Conservation (phyloP, 35 echinoderm and acorn worm genomes). For the Holothuria glaberrima region DNA sequence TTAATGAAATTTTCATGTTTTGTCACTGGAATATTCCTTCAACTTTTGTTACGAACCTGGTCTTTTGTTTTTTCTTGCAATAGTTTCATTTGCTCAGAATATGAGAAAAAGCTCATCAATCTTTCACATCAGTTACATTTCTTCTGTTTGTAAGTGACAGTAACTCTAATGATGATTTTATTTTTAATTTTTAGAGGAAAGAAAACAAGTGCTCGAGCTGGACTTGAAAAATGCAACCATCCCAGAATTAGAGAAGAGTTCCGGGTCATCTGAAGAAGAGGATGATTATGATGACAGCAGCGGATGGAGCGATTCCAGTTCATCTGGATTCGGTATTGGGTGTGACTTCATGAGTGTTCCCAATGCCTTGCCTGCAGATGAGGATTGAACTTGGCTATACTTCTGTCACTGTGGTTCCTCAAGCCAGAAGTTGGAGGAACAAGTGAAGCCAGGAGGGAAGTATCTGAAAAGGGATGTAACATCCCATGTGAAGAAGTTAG, state of each 20-base stretch:
- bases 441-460: too few species aligned
- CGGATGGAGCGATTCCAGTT: background rate
- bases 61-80: background rate
- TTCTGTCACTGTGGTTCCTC: too few species aligned
- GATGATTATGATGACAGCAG: background rate
- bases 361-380: background rate
- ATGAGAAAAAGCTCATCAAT: background rate
- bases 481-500: too few species aligned
- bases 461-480: too few species aligned
- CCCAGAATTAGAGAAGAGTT: constrained; percentile 17
- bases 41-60: background rate
- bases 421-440: too few species aligned
- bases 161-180: too few species aligned
- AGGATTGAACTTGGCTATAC: background rate
- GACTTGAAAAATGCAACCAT: constrained; percentile 15
- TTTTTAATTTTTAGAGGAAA: background rate
- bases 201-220: too few species aligned
- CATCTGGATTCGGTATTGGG: background rate
- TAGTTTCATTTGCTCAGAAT: background rate
- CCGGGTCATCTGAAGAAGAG: background rate
- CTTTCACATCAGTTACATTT: background rate
- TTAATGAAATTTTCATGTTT: too few species aligned
- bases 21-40: background rate
- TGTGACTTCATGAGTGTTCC: background rate
- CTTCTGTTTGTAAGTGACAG: too few species aligned